Evolutionary conservation across 2,797 vertebrate genomes (phyloP).

Genomic region (Parambassis ranga): DNA sequence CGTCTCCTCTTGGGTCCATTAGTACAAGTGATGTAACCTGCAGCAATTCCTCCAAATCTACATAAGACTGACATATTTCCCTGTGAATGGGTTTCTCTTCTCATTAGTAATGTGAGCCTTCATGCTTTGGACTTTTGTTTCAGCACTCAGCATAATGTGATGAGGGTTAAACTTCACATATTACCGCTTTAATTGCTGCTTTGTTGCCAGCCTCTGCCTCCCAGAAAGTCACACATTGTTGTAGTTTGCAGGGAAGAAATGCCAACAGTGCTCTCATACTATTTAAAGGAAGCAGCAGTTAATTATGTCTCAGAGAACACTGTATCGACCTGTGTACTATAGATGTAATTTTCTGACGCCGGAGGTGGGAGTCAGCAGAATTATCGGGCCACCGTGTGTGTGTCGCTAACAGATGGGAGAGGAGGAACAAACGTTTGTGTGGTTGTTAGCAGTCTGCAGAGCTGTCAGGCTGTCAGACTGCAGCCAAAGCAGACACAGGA

Average conservation of each 20-base stretch:
- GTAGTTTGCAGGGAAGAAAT: slow-evolving; percentile 2
- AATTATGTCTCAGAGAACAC: not conserved
- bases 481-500: slow-evolving; percentile 2
- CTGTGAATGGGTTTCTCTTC: not conserved
- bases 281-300: slow-evolving; percentile 5
- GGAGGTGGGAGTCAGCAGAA: slow-evolving; percentile 15
- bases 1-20: slow-evolving; percentile 30
- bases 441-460: slow-evolving; percentile 30
- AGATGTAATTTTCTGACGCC: slow-evolving; percentile 8
- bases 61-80: slow-evolving; percentile 34
- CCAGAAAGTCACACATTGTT: slow-evolving; percentile 28
- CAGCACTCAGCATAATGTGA: slow-evolving; percentile 1
- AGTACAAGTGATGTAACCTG: slow-evolving; percentile 48
- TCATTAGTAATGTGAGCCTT: slow-evolving; percentile 8
- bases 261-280: slow-evolving; percentile 8
- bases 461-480: slow-evolving; percentile 19
- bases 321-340: not conserved
- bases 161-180: slow-evolving; percentile 17
- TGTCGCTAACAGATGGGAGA: slow-evolving; percentile 17
- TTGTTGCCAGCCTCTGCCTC: slow-evolving; percentile 28
- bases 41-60: slow-evolving; percentile 34
- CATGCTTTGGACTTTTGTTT: slow-evolving; percentile 1
- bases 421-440: slow-evolving; percentile 15
- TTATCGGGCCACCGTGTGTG: not conserved
- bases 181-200: slow-evolving; percentile 41